These are phyloP conservation scores for Oxytorus armatus DNA, from an alignment of 2,888 invertebrate genomes.

Conservation along the genomic window DNA sequence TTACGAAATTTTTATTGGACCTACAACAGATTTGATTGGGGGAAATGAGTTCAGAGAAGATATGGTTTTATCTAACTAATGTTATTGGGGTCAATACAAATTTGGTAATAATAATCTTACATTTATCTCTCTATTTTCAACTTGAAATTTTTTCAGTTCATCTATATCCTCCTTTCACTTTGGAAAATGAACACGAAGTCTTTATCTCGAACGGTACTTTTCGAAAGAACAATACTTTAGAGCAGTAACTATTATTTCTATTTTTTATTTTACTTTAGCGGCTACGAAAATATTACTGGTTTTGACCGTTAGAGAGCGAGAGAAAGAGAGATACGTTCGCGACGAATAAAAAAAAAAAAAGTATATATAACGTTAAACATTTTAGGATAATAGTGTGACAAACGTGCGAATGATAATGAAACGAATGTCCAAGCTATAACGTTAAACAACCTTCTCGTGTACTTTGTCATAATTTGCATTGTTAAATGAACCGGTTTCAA, in stretches of 20 bases:
- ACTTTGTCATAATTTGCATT: slow-evolving; percentile 28
- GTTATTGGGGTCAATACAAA: too few species aligned
- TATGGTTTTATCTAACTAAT: neutral
- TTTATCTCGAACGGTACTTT: neutral
- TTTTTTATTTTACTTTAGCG: slow-evolving; percentile 17
- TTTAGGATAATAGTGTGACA: slow-evolving; percentile 13
- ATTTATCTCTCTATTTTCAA: too few species aligned
- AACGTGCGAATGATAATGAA: slow-evolving; percentile 46
- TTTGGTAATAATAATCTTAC: too few species aligned
- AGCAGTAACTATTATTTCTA: too few species aligned
- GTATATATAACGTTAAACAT: neutral
- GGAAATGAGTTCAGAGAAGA: neutral
- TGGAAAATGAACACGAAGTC: too few species aligned
- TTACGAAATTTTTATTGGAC: too few species aligned
- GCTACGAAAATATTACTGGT: slow-evolving; percentile 7
- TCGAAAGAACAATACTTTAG: neutral
- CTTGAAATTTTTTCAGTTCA: too few species aligned
- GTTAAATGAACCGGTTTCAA: slow-evolving; percentile 50
- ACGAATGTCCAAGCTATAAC: slow-evolving; percentile 12
- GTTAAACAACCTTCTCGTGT: slow-evolving; percentile 8
- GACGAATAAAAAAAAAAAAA: slow-evolving; percentile 16
- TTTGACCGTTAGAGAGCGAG: slow-evolving; percentile 8
- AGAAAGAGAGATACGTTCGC: neutral
- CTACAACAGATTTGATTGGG: neutral
- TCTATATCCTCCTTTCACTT: too few species aligned